phyloP scores from a whole-genome alignment of 2,113 vertebrate genomes.

The Gallinago media region DNA sequence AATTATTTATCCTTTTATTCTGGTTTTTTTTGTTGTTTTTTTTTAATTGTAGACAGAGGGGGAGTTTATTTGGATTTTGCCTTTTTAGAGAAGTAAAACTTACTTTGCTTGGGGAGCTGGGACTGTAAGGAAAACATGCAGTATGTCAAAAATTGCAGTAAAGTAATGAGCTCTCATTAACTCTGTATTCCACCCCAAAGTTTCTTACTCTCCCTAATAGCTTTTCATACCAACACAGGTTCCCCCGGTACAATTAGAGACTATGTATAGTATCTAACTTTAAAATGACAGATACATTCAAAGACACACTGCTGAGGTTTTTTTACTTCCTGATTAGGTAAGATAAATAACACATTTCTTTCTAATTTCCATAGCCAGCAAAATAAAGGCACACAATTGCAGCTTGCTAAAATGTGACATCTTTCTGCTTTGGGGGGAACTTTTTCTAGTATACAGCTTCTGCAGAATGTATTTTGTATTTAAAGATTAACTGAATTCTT shows the following conservation, averaged over 20 bases:
- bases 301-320: background rate
- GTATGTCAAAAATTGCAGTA: constrained; percentile 5
- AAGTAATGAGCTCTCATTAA: constrained; percentile 62
- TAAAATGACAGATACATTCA: constrained; percentile 1
- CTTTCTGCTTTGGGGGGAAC: background rate
- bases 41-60: background rate
- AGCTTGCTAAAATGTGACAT: background rate
- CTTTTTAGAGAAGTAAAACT: background rate
- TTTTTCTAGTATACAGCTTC: background rate
- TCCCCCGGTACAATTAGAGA: background rate
- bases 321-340: background rate
- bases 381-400: background rate
- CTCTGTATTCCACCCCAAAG: constrained; percentile 20
- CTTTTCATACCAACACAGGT: constrained; percentile 8
- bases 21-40: background rate
- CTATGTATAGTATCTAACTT: background rate
- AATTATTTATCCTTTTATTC: background rate
- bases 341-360: background rate
- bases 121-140: background rate
- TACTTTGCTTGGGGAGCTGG: background rate
- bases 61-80: background rate
- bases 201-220: constrained; percentile 1
- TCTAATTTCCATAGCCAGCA: background rate
- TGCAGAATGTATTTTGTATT: background rate
- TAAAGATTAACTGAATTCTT: background rate